Conservation (phyloP, 2,888 invertebrate genomes). For the Podotricha telesiphe region DNA sequence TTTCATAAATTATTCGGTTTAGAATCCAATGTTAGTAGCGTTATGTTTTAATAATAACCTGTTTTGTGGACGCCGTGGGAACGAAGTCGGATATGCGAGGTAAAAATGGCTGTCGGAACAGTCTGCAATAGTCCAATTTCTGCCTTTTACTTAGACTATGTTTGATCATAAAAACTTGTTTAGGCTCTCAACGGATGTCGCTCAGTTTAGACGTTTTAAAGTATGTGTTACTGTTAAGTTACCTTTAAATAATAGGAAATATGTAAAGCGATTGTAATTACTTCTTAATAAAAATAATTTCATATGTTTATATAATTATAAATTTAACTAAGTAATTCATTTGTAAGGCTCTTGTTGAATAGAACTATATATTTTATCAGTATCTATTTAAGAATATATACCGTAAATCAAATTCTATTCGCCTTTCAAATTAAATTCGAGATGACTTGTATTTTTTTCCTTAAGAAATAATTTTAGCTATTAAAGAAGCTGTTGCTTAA, state of each 20-base stretch:
- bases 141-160: conserved; percentile 80
- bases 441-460: no score
- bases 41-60: conserved; percentile 82
- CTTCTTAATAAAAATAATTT: no score
- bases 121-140: conserved; percentile 83
- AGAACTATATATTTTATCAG: no score
- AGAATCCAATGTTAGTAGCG: conserved; percentile 54
- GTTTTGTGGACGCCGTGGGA: conserved; percentile 81
- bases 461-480: no score
- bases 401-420: no score
- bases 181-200: conserved; percentile 54
- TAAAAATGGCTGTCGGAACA: conserved; percentile 81
- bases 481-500: no score
- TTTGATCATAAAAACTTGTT: conserved; percentile 58
- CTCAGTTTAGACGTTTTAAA: conserved; percentile 21
- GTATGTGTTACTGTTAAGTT: conserved; percentile 18
- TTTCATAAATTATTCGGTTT: conserved; percentile 50
- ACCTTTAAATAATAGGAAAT: conserved; percentile 33
- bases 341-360: no score
- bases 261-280: no score
- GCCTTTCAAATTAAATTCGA: no score
- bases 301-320: no score
- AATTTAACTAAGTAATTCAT: no score
- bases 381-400: no score
- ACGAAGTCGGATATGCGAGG: conserved; percentile 81